Evolutionary conservation across 2,113 vertebrate genomes (phyloP), one percentile per base, ranked within the genome.

Genomic region (Sinocyclocheilus anophthalmus): DNA sequence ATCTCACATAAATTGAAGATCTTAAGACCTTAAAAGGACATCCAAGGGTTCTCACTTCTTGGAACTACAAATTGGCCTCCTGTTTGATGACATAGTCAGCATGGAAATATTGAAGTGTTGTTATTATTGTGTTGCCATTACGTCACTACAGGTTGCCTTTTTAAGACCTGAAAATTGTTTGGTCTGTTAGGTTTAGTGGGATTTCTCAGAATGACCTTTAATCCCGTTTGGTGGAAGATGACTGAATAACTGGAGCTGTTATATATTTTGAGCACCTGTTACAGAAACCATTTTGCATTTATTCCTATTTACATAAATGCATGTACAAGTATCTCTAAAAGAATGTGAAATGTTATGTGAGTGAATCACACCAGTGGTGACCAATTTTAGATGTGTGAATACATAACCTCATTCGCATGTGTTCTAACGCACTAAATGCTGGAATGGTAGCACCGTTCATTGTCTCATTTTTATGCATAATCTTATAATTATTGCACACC

Each of bases 191-290:
- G 33, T 37, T 37, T 3, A 22, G 26, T 59, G 42, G 37, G 8
- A 65, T 30, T 65, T 65, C 57, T n/a, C 37, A 81, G 57, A 63
- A 65, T 81, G 59, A 48, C 78, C 78, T 81, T 81, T 81, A 65
- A 18, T 81, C 78, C 9, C 20, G n/a, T 45, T 81, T 13, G 11
- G 9, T 26, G 37, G 12, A 26, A 14, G 33, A 4, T 63, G 55
- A 80, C 78, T 81, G 22, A 81, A 65, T 65, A 26, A 65, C 37
- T 5, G 3, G 14, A 2, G 57, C 37, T 45, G 57, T 42, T 20
- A 37, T 70, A 10, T 42, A 24, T 45, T 45, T 48, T 16, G 22
- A 63, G 20, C 12, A 45, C 20, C 20, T 42, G 55, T 63, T 63
- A 80, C 77, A 61, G 33, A 63, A 80, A 63, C 20, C 22, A 24